Evolutionary conservation across 2,888 invertebrate genomes (phyloP), one percentile per base, ranked within the genome.

Genomic region (Papilio demoleus): DNA sequence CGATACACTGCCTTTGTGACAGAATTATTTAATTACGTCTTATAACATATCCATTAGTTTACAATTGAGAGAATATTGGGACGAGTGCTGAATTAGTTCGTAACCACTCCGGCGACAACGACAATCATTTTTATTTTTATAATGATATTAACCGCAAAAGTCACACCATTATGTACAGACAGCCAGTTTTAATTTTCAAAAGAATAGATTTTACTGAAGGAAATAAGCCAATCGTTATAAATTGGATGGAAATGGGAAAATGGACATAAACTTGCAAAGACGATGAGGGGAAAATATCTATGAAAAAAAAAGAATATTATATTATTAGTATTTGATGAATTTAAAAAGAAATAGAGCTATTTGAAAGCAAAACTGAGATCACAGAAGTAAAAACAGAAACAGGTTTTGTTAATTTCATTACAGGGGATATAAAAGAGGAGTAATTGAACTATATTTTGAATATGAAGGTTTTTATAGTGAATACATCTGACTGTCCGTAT

Each of bases 1-100:
- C 53, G 31, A 75, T 83, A 85, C 86, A 88, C 87, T 88, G 88
- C 88, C 86, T 89, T 88, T 90, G 89, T 88, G 89, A 90, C 89
- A 83, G 83, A 79, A 80, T 82, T 84, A 82, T 65, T 59, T 79
- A 76, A 70, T 70, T 72, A 76, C 76, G 73, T 79, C 80, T 77
- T 79, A 64, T 47, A 58, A 68, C 58, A 64, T 65, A 60, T 65
- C 64, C 68, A 65, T 65, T 65, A 60, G 40, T 60, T 56, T 11
- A 42, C 8, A 67, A 67, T 19, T 61, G 17, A 38, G 36, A 56
- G 8, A 17, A 31, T 31, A 2, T 53, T 53, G 27, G 53, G 8
- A 53, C 27, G 27, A 31, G n/a, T 53, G 53, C n/a, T 53, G 3
- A 53, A n/a, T 31, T 2, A 50, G 24, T 50, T 24, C n/a, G 27